Evolutionary conservation across 2,888 invertebrate genomes (phyloP), one percentile per base, ranked within the genome.

Genomic region (Dastarcus helophoroides): DNA sequence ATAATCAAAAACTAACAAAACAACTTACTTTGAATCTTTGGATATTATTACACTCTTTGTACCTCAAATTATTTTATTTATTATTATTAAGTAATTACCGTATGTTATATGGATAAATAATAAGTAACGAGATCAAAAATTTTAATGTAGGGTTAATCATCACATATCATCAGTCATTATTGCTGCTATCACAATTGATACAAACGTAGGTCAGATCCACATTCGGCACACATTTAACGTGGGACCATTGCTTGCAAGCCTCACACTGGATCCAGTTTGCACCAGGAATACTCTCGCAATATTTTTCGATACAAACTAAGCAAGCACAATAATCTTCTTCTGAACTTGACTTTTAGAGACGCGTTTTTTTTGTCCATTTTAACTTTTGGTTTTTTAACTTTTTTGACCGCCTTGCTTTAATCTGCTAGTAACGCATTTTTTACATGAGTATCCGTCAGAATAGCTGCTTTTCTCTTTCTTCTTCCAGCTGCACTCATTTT

Each of bases 271-370:
- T 40, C 42, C 44, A 17, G 2, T 36, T 41, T 42, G 42, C 23
- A 42, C 40, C 19, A 7, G 19, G 19, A 7, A 17, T 7, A 17
- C 41, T 44, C 40, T 46, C 40, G 40, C 40, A 14, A 36, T 36
- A 45, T 36, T 15, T 37, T 38, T 43, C 40, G 31, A 40, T 41
- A 35, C 43, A 45, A 42, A 44, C 33, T 40, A 45, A 37, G 35
- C 43, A 43, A 37, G 33, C 34, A 35, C 42, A 43, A 29, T 40
- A 33, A 27, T 41, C 25, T 26, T 37, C 42, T 42, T 44, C 24
- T 2, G 39, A 38, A 42, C 42, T 46, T 39, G 39, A 40, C 34
- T 27, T 17, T 17, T 26, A 26, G 4, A 15, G 36, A 29, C 21
- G 33, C 30, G 33, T 26, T 34, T 33, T 30, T 33, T 26, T 14